A percentile compares a stretch with the other conserved stretches of the same genome.
Evolutionary conservation across 2,113 vertebrate genomes (phyloP).

Genomic region (Brachyistius frenatus): DNA sequence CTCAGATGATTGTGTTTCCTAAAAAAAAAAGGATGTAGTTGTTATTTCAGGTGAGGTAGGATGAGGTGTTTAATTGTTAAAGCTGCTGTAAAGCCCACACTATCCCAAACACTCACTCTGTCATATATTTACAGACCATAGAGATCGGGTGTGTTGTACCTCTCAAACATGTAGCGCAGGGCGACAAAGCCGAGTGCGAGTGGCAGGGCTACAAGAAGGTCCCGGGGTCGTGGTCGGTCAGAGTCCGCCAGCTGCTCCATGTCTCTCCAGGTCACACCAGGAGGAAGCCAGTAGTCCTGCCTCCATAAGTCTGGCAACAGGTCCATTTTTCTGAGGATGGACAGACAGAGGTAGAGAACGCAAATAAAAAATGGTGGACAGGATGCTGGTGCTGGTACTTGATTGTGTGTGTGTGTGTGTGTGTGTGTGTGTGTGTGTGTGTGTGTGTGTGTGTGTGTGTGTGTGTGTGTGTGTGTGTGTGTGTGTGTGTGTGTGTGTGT

Average conservation of each 20-base stretch:
- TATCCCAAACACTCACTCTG: neutral
- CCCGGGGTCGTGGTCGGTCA: constrained; percentile 80
- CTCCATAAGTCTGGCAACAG: constrained; percentile 87
- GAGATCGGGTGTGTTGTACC: constrained; percentile 78
- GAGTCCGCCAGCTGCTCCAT: constrained; percentile 84
- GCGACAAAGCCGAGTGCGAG: constrained; percentile 85
- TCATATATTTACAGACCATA: neutral
- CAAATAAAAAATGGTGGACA: neutral
- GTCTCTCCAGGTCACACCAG: constrained; percentile 88
- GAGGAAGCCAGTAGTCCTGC: constrained; percentile 90
- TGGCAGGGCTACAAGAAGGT: constrained; percentile 87
- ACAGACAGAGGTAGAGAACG: neutral
- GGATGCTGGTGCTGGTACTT: neutral
- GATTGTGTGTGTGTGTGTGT: no score
- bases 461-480: no score
- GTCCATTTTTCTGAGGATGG: constrained; percentile 84
- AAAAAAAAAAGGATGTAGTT: neutral
- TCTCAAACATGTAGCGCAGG: constrained; percentile 87
- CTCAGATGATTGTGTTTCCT: neutral
- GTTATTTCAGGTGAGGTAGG: neutral
- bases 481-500: no score
- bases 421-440: no score
- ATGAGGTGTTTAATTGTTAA: neutral
- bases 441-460: no score
- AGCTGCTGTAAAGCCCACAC: neutral